These are phyloP conservation scores for Agriopis leucophaearia DNA, from an alignment of 2,888 invertebrate genomes.

Conservation along the genomic window DNA sequence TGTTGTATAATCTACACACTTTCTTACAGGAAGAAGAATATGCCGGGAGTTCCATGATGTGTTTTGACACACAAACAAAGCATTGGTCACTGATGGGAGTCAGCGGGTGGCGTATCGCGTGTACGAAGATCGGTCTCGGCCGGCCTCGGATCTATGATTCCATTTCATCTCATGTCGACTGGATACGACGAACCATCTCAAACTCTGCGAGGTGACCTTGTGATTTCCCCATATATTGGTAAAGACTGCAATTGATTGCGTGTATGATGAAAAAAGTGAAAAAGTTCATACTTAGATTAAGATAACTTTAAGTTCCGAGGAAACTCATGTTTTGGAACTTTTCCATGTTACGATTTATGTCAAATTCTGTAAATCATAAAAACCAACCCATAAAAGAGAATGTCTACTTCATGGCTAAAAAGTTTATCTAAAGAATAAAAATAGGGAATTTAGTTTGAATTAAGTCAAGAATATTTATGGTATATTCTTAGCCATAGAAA, in stretches of 20 bases:
- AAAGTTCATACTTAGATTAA: conserved; percentile 25
- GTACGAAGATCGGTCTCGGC: conserved; percentile 91
- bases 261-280: conserved; percentile 34
- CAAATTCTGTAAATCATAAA: neutral
- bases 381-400: neutral
- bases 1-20: neutral
- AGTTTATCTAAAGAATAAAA: neutral
- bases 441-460: conserved; percentile 1
- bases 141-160: conserved; percentile 94
- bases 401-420: neutral
- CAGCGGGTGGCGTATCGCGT: conserved; percentile 95
- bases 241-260: conserved; percentile 66
- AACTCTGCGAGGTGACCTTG: conserved; percentile 78
- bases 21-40: conserved; percentile 93
- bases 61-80: conserved; percentile 89
- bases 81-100: conserved; percentile 94
- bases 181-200: conserved; percentile 93
- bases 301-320: conserved; percentile 7
- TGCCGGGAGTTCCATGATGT: conserved; percentile 95
- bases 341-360: neutral
- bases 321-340: neutral
- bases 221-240: conserved; percentile 36
- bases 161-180: conserved; percentile 93
- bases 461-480: too few relatives aligned
- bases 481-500: too few relatives aligned